These are phyloP conservation scores for Cyrtorhinus lividipennis DNA, from an alignment of 1,140 invertebrate genomes.

Conservation along the genomic window DNA sequence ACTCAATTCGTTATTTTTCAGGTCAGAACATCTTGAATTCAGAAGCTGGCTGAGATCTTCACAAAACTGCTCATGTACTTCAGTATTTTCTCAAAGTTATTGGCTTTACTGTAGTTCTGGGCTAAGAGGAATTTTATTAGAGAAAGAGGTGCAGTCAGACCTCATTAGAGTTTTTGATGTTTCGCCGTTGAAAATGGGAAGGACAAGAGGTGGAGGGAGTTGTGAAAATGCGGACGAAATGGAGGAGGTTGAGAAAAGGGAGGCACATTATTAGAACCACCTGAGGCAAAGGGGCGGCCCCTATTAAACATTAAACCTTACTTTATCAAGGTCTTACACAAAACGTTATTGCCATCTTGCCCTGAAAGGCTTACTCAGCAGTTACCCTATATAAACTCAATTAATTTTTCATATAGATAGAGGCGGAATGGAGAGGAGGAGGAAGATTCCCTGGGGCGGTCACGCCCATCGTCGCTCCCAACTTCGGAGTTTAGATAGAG, in stretches of 20 bases:
- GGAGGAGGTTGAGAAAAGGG: neutral
- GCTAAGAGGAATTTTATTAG: neutral
- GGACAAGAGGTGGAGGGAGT: neutral
- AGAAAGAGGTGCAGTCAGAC: neutral
- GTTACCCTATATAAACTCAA: slow-evolving; percentile 1
- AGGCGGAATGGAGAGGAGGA: neutral
- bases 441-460: neutral
- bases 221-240: neutral
- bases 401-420: slow-evolving; percentile 6
- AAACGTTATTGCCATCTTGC: slow-evolving; percentile 4
- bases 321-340: slow-evolving; percentile 7
- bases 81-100: no score
- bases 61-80: no score
- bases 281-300: neutral
- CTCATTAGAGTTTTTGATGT: neutral
- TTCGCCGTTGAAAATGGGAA: neutral
- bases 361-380: neutral
- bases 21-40: no score
- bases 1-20: no score
- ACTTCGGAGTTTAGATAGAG: no score
- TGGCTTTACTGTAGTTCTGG: no score
- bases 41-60: no score
- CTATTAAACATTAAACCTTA: slow-evolving; percentile 9
- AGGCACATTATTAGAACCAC: neutral
- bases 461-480: no score